A percentile compares a stretch with the other conserved stretches of the same genome.
phyloP scores from a whole-genome alignment of 2,113 vertebrate genomes.

The Phaethon lepturus region DNA sequence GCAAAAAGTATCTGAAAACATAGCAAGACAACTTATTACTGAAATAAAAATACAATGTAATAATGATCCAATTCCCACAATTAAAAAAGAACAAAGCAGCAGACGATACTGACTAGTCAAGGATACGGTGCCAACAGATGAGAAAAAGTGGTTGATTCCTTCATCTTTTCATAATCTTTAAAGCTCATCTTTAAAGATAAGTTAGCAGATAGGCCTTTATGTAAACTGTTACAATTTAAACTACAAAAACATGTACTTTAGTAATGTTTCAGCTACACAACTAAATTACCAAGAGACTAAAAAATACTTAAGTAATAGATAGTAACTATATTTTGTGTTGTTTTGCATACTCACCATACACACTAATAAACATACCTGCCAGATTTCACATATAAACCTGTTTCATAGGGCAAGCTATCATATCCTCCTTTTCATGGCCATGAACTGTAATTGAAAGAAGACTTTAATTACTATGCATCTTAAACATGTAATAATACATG shows the following conservation, averaged over 20 bases:
- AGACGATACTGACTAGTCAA: neutral
- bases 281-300: neutral
- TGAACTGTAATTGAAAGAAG: slow-evolving; percentile 67
- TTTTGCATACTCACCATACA: neutral
- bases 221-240: neutral
- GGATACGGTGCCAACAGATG: neutral
- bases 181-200: neutral
- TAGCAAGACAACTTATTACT: neutral
- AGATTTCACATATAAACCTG: slow-evolving; percentile 78
- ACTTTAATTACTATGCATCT: neutral
- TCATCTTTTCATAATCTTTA: neutral
- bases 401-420: slow-evolving; percentile 77
- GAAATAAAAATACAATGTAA: neutral
- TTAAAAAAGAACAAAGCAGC: neutral
- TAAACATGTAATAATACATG: neutral
- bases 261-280: neutral
- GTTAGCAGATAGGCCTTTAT: neutral
- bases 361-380: slow-evolving; percentile 66
- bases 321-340: neutral
- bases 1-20: neutral
- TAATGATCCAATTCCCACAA: neutral
- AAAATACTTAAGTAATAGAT: neutral
- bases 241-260: neutral
- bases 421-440: slow-evolving; percentile 79
- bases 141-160: neutral